Percentiles rank a stretch among this genome's conserved stretches.
These are phyloP conservation scores for Callionymus lyra DNA, from an alignment of 2,113 vertebrate genomes.

Conservation along the genomic window DNA sequence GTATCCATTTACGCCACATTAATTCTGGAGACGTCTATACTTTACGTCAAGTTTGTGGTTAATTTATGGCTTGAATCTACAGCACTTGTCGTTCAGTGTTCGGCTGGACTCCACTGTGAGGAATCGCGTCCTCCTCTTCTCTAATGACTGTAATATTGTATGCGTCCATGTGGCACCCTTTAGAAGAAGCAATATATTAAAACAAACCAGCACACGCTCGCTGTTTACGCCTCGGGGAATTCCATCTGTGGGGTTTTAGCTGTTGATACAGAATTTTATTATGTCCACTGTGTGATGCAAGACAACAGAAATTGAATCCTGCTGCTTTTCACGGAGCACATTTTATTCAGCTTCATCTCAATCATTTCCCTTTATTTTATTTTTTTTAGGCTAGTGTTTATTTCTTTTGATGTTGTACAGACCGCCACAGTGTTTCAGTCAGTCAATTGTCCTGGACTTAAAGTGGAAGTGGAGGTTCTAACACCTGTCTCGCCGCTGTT, in stretches of 20 bases:
- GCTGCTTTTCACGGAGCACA: no score
- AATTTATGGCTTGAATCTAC: no score
- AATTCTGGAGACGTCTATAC: no score
- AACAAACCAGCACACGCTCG: slow-evolving; percentile 1
- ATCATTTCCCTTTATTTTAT: not conserved
- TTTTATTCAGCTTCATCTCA: no score
- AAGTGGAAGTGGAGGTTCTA: slow-evolving; percentile 27
- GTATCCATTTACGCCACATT: no score
- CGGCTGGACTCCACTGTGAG: no score
- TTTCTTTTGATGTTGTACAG: no score
- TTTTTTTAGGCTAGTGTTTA: not conserved
- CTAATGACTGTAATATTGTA: no score
- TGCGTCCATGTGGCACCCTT: no score
- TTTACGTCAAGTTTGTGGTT: no score
- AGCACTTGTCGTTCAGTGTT: no score
- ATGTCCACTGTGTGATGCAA: slow-evolving; percentile 1
- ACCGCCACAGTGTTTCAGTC: slow-evolving; percentile 9
- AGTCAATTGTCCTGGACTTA: slow-evolving; percentile 5
- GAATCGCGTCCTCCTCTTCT: no score
- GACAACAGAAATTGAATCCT: slow-evolving; percentile 1
- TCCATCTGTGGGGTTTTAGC: slow-evolving; percentile 12
- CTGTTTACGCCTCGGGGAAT: slow-evolving; percentile 7
- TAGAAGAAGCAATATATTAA: not conserved
- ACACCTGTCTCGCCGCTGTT: slow-evolving; percentile 20
- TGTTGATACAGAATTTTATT: slow-evolving; percentile 10